Conservation (phyloP, 2,888 invertebrate species). For the Pediacus dermestoides region DNA sequence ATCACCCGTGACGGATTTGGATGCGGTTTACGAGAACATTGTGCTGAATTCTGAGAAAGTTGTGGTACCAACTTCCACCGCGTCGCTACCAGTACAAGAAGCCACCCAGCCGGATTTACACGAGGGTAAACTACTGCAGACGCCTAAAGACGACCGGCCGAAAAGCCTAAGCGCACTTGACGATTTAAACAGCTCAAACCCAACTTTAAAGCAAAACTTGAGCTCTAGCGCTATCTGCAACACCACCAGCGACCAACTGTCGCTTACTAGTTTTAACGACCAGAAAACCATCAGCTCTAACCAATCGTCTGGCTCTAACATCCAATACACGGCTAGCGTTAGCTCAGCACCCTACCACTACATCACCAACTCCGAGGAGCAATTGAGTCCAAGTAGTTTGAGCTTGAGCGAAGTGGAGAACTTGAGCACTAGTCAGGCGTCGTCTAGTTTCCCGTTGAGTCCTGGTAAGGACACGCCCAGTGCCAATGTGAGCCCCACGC, state of each 20-base stretch:
- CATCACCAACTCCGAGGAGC: constrained; percentile 36
- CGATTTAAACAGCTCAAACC: constrained; percentile 28
- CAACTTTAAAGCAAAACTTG: constrained; percentile 34
- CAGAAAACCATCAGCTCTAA: constrained; percentile 34
- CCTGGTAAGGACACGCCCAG: constrained; percentile 40
- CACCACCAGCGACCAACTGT: constrained; percentile 37
- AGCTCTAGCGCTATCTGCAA: constrained; percentile 40
- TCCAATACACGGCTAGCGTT: constrained; percentile 38
- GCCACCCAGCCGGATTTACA: constrained; percentile 52
- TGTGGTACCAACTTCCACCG: constrained; percentile 55
- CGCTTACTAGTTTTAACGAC: constrained; percentile 31
- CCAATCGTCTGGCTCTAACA: constrained; percentile 37
- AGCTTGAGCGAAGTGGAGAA: constrained; percentile 45
- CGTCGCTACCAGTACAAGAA: constrained; percentile 57
- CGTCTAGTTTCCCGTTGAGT: constrained; percentile 42
- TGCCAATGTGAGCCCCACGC: constrained; percentile 44
- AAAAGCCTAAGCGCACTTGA: constrained; percentile 46
- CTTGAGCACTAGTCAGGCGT: constrained; percentile 50
- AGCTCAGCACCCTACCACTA: constrained; percentile 38
- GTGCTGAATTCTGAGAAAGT: constrained; percentile 56
- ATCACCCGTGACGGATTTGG: constrained; percentile 39
- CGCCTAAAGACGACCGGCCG: constrained; percentile 35
- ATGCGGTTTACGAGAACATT: constrained; percentile 58
- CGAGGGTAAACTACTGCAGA: constrained; percentile 14
- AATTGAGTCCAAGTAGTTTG: constrained; percentile 36